These are phyloP conservation scores for Cheilosia vulpina DNA, from an alignment of 2,888 invertebrate genomes.

Conservation along the genomic window DNA sequence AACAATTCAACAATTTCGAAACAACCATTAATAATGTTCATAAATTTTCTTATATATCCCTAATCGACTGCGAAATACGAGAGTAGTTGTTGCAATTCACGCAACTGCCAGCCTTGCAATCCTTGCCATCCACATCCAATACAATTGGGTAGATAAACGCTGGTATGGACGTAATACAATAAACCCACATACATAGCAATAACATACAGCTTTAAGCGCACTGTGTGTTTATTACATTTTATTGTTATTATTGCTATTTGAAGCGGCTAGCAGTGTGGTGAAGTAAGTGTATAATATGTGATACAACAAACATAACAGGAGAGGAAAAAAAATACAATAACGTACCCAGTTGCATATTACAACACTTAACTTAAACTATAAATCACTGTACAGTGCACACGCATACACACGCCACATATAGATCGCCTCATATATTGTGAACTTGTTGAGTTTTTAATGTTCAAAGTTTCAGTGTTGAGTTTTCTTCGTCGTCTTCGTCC, in stretches of 20 bases:
- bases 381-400: constrained; percentile 43
- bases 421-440: constrained; percentile 26
- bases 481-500: constrained; percentile 33
- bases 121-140: constrained; percentile 3
- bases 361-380: constrained; percentile 67
- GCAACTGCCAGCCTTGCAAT: constrained; percentile 36
- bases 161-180: constrained; percentile 20
- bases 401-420: constrained; percentile 23
- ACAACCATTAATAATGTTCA: constrained; percentile 68
- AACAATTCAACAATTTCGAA: constrained; percentile 68
- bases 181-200: constrained; percentile 27
- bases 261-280: constrained; percentile 40
- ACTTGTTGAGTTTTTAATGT: constrained; percentile 75
- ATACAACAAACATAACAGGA: constrained; percentile 24
- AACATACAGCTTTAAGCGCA: constrained; percentile 47
- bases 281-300: constrained; percentile 51
- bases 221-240: constrained; percentile 68
- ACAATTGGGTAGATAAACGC: background rate
- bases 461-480: constrained; percentile 67
- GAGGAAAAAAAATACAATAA: constrained; percentile 17
- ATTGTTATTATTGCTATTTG: constrained; percentile 56
- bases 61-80: constrained; percentile 55
- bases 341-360: constrained; percentile 58
- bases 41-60: constrained; percentile 56
- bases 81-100: constrained; percentile 55